phyloP scores from a whole-genome alignment of 2,888 invertebrate species.

The Escarpia spicata region DNA sequence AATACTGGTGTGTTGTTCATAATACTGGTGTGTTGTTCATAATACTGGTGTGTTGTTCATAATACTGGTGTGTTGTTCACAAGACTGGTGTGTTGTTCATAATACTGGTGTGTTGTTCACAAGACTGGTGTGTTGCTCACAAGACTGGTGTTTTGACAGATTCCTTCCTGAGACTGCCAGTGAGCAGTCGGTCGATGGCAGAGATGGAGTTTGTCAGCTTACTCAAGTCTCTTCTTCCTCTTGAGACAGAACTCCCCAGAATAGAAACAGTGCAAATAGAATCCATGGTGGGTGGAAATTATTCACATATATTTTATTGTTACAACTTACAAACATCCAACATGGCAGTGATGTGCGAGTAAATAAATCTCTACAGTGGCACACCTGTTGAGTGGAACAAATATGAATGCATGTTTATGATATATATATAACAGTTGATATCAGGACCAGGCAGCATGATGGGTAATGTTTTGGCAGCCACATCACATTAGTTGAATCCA shows the following conservation, averaged over 20 bases:
- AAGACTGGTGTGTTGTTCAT: background rate
- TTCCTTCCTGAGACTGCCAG: background rate
- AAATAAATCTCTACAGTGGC: no score
- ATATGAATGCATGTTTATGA: no score
- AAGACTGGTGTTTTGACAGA: background rate
- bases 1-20: background rate
- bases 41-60: no score
- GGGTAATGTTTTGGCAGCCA: no score
- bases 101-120: no score
- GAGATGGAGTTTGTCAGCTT: slow-evolving; percentile 4
- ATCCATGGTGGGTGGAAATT: background rate
- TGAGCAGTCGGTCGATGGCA: background rate
- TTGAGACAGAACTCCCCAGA: background rate
- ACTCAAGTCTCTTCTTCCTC: background rate
- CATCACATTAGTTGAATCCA: no score
- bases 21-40: no score
- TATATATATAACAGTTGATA: no score
- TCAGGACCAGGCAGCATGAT: no score
- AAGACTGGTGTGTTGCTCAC: no score
- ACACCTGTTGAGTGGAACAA: no score
- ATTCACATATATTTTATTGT: background rate
- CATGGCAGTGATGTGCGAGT: no score
- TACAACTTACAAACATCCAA: background rate
- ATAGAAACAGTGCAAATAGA: background rate
- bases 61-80: background rate